These are phyloP conservation scores for Protonibea diacanthus DNA, from an alignment of 2,797 vertebrate species.

Conservation along the genomic window DNA sequence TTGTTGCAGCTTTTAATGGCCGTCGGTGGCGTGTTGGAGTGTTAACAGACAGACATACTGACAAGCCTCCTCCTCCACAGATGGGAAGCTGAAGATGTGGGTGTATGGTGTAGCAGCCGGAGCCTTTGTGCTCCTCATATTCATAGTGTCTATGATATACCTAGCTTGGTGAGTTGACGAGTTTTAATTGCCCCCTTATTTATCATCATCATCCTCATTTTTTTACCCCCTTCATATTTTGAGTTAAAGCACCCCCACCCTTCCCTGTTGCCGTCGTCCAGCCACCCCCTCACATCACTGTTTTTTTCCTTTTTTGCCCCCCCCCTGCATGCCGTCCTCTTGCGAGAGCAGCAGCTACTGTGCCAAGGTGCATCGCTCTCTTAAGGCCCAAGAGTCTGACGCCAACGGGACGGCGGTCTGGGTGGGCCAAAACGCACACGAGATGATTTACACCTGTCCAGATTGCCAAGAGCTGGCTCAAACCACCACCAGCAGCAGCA, in stretches of 20 bases:
- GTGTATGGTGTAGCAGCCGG: constrained; percentile 98
- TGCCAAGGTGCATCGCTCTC: constrained; percentile 76
- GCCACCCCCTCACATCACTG: constrained; percentile 31
- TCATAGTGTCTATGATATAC: constrained; percentile 99
- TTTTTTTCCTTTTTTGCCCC: constrained; percentile 19
- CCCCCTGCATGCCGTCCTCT: constrained; percentile 32
- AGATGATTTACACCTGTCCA: constrained; percentile 85
- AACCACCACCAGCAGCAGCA: constrained; percentile 52
- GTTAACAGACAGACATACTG: constrained; percentile 57
- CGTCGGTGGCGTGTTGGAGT: constrained; percentile 29
- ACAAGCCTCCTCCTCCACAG: constrained; percentile 88
- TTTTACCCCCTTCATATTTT: not conserved
- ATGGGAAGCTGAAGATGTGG: constrained; percentile 99
- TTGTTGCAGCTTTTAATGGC: constrained; percentile 25
- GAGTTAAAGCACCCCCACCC: constrained; percentile 1
- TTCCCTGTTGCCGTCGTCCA: not conserved
- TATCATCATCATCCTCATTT: constrained; percentile 12
- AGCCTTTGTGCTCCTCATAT: constrained; percentile 96
- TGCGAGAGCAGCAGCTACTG: constrained; percentile 81
- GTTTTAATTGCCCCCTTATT: constrained; percentile 54
- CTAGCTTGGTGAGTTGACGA: constrained; percentile 96
- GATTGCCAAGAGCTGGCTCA: constrained; percentile 82
- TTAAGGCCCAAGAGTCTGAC: constrained; percentile 77
- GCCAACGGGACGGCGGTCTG: constrained; percentile 78
- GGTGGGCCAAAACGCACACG: constrained; percentile 79